A percentile compares a stretch with the other conserved stretches of the same genome.
These are phyloP conservation scores for Lithophane socia DNA, from an alignment of 2,888 invertebrate species.

Conservation along the genomic window DNA sequence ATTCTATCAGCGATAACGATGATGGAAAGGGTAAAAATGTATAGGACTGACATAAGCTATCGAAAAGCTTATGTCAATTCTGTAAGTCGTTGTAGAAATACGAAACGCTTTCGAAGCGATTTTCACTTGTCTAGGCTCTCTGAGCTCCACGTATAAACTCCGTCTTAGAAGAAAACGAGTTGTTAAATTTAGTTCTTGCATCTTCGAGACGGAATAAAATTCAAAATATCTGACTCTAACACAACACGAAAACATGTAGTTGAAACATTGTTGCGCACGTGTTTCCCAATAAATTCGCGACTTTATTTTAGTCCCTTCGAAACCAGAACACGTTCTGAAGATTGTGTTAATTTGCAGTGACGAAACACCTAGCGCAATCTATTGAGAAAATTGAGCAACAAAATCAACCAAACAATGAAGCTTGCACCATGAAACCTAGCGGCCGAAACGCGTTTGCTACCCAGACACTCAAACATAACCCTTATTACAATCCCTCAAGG, in stretches of 20 bases:
- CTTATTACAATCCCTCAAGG: slow-evolving; percentile 20
- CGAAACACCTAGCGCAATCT: slow-evolving; percentile 71
- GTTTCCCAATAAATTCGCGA: background rate
- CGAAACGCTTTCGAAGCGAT: no score
- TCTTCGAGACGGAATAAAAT: background rate
- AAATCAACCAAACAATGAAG: slow-evolving; percentile 8
- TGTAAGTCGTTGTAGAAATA: no score
- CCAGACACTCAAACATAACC: slow-evolving; percentile 71
- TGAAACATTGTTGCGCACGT: background rate
- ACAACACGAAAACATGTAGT: background rate
- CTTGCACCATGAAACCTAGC: slow-evolving; percentile 81
- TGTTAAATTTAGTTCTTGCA: background rate
- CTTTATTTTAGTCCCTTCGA: background rate
- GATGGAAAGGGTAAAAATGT: no score
- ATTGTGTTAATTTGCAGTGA: slow-evolving; percentile 71
- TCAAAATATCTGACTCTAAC: background rate
- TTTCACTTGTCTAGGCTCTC: no score
- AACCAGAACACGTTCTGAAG: background rate
- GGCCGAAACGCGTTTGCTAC: slow-evolving; percentile 72
- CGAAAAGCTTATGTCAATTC: no score
- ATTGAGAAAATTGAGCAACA: slow-evolving; percentile 40
- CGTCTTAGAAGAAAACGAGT: no score
- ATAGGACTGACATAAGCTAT: no score
- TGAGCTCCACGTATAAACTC: background rate
- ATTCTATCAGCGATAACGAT: no score